Evolutionary conservation across 1,140 invertebrate species (phyloP), one percentile per base, ranked within the genome.

Genomic region (Zaprionus camerounensis): DNA sequence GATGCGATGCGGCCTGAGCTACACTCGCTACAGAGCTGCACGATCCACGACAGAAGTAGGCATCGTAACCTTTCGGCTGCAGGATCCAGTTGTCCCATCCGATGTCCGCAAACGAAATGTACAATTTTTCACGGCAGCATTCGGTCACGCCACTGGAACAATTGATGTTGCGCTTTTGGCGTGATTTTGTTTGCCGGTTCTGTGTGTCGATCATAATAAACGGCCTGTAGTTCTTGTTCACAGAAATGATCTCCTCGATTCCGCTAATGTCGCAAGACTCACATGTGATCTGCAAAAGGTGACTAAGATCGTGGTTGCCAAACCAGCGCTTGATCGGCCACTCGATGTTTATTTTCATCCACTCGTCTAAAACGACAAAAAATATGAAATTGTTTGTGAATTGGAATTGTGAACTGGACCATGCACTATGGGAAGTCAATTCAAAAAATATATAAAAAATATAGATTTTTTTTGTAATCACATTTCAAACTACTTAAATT

Each of bases 61-160:
- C 97, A 71, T 97, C 94, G 91, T 97, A 98, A 0, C 96, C 96
- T 12, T 93, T 94, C 0, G 97, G 97, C 55, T 96, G 94, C 20
- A 98, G 94, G 61, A 98, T 97, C 96, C 97, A 98, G 92, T 97
- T 96, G 77, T 95, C 95, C 97, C 97, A 98, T 49, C 97, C 97
- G 46, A 98, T 96, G 28, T 97, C 96, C 24, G 94, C 94, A 88
- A 98, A 98, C 71, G 95, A 96, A 15, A 98, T 95, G 80, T 96
- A 96, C 0, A 98, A 93, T 13, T 96, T 95, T 86, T 98, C 97
- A 31, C 97, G 93, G 82, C 97, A 98, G 91, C 97, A 98, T 79
- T 97, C 96, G 46, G 95, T 95, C 78, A 95, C 94, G 15, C 94
- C 95, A 9, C 94, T 94, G 0, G 94, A 92, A 82, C 97, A 97